These are phyloP conservation scores for Babyrousa celebensis DNA, from an alignment of 2,797 vertebrate genomes.

Conservation along the genomic window DNA sequence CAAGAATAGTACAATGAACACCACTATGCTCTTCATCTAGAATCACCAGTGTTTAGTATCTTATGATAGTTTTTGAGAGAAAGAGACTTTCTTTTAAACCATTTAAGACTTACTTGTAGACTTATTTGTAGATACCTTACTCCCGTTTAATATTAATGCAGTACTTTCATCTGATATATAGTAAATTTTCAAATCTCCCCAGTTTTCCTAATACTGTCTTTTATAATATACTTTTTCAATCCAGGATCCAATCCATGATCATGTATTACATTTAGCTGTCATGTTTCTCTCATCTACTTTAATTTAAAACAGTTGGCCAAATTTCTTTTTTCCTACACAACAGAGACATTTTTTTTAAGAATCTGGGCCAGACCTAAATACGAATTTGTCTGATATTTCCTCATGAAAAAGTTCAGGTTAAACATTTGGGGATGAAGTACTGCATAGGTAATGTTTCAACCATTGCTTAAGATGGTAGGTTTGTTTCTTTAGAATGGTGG, in stretches of 20 bases:
- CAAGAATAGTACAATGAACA: not conserved
- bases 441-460: not conserved
- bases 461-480: not conserved
- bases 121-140: not conserved
- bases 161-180: not conserved
- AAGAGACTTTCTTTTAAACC: not conserved
- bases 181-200: not conserved
- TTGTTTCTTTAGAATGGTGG: not conserved
- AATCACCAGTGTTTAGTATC: not conserved
- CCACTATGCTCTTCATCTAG: not conserved
- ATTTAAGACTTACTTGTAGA: not conserved
- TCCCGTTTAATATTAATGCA: not conserved
- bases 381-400: not conserved
- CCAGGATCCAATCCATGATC: not conserved
- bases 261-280: not conserved
- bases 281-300: slow-evolving; percentile 50
- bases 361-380: not conserved
- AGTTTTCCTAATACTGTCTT: not conserved
- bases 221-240: not conserved
- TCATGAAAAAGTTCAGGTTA: not conserved
- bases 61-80: not conserved
- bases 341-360: not conserved
- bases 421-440: not conserved
- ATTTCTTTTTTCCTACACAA: slow-evolving; percentile 17
- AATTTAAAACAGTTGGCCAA: not conserved